Base-by-base conservation (phyloP, 2,797 vertebrate species). In the Mastacembelus armatus region DNA sequence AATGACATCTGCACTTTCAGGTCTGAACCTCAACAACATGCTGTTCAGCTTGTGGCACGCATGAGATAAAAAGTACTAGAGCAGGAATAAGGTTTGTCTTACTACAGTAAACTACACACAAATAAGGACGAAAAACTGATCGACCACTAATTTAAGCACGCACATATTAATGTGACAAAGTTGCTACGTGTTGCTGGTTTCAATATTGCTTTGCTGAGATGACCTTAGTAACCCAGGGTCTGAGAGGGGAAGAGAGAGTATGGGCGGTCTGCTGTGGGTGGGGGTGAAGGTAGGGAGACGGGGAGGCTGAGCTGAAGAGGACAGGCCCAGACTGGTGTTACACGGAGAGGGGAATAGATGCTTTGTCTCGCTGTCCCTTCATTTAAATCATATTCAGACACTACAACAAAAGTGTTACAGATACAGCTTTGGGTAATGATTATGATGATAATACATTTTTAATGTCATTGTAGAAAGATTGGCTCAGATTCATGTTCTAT, bases 311-410 rank as follows among this genome's bases (percentile, higher is more conserved):
- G 36, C 39, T 58, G 43, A 43, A 57, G 60, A 71, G 64, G 76
- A 79, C 91, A 93, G 73, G 90, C 72, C 82, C 64, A 33, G 52
- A 89, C 89, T 88, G 78, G 89, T 80, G 74, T 56, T 60, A 57
- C 60, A 58, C 32, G 22, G 33, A 27, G 4, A 33, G 24, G 52
- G 33, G 48, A 49, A 56, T 54, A 69, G 49, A 77, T 16, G 5
- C 42, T 19, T 38, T 27, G 24, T 22, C 29, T 44, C 5, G 35
- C 18, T 36, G 18, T 19, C 6, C 39, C 3, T 12, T 14, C 4
- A 18, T 38, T 6, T 38, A 8, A n/a, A n/a, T 22, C 39, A 45
- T 40, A 40, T 18, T 44, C 3, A 16, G 21, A 19, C 16, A 30
- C n/a, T 4, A 15, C 7, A 16, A 1, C 30, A 5, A 30, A 30